Conservation (phyloP, 2,797 vertebrate species). For the Amblyraja radiata region DNA sequence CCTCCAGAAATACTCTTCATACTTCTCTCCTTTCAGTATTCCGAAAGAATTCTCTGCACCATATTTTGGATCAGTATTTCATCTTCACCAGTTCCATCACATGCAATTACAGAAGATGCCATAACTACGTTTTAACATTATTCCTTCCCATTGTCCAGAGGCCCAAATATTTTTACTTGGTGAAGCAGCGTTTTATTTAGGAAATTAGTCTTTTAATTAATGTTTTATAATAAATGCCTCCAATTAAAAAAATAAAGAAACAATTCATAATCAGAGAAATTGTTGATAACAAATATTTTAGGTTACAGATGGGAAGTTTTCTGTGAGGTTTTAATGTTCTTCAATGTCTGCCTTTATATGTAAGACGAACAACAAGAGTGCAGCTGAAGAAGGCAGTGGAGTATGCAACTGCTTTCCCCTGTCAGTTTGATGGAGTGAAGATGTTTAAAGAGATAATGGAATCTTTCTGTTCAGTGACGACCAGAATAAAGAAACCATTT, state of each 20-base stretch:
- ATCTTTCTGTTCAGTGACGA: conserved; percentile 86
- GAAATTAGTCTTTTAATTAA: not conserved
- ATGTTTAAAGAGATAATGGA: conserved; percentile 93
- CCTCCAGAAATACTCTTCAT: too few species aligned
- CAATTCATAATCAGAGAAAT: not conserved
- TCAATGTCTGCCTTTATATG: conserved; percentile 59
- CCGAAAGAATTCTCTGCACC: too few species aligned
- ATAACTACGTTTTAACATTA: too few species aligned
- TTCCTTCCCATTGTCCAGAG: too few species aligned
- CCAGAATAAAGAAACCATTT: conserved; percentile 85
- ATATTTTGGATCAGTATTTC: too few species aligned
- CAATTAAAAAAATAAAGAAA: not conserved
- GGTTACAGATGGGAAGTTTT: conserved; percentile 50
- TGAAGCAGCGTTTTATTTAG: too few species aligned
- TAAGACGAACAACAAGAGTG: conserved; percentile 65
- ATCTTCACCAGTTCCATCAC: too few species aligned
- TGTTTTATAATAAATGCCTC: not conserved
- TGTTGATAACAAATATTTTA: conserved; percentile 42
- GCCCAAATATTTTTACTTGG: too few species aligned
- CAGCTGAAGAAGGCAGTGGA: conserved; percentile 68
- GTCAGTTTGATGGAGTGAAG: conserved; percentile 97
- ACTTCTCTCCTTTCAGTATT: too few species aligned
- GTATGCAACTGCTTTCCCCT: conserved; percentile 77
- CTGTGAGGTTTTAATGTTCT: conserved; percentile 55
- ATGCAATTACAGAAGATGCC: too few species aligned